A percentile compares a stretch with the other conserved stretches of the same genome.
These are phyloP conservation scores for Calliopsis andreniformis DNA, from an alignment of 1,140 invertebrate genomes.

Conservation along the genomic window DNA sequence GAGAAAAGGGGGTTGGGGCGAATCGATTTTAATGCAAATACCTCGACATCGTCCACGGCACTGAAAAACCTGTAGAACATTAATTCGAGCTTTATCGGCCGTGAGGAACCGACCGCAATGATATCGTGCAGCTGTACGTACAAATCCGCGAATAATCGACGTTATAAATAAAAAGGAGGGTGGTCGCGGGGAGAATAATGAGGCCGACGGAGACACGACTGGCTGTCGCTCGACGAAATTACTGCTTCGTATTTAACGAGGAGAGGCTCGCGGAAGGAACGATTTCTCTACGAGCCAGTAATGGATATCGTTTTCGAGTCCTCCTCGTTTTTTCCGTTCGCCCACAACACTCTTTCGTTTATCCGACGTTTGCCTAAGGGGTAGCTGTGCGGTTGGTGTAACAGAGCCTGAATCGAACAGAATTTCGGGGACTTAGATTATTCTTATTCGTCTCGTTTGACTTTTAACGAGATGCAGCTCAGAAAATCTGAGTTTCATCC, in stretches of 20 bases:
- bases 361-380: too few relatives aligned
- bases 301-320: neutral
- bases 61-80: neutral
- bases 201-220: neutral
- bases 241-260: constrained; percentile 8
- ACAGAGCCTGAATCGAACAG: too few relatives aligned
- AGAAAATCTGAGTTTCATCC: neutral
- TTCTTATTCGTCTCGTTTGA: too few relatives aligned
- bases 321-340: neutral
- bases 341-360: neutral
- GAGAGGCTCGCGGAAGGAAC: neutral
- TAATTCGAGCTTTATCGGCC: constrained; percentile 21
- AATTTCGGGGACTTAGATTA: too few relatives aligned
- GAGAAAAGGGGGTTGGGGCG: too few relatives aligned
- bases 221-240: constrained; percentile 3
- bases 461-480: too few relatives aligned
- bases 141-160: constrained; percentile 23
- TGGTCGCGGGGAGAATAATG: neutral
- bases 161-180: constrained; percentile 8
- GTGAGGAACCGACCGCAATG: neutral
- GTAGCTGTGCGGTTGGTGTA: too few relatives aligned
- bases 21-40: neutral
- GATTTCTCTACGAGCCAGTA: neutral
- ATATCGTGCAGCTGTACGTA: constrained; percentile 1
- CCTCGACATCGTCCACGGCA: neutral